Conservation (phyloP, 2,888 invertebrate genomes). For the Pseudoips prasinana region DNA sequence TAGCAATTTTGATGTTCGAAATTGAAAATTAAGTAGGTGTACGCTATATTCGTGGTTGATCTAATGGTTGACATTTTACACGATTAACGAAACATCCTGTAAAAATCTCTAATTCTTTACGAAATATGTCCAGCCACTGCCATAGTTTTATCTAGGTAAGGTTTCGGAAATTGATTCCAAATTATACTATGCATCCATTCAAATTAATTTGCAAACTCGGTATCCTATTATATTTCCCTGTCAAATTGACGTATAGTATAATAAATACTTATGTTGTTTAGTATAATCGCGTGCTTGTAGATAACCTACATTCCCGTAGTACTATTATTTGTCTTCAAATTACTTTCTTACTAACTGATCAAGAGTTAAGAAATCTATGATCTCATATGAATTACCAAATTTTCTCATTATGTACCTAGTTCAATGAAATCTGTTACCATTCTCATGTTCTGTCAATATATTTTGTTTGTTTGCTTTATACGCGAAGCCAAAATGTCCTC, state of each 20-base stretch:
- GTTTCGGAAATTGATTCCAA: slow-evolving; percentile 1
- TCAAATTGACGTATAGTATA: too few relatives aligned
- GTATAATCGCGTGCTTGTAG: slow-evolving; percentile 27
- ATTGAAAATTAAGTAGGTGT: too few relatives aligned
- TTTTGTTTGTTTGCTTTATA: slow-evolving; percentile 24
- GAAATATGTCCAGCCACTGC: slow-evolving; percentile 57
- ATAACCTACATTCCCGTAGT: slow-evolving; percentile 29
- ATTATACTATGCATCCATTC: too few relatives aligned
- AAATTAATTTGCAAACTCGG: too few relatives aligned
- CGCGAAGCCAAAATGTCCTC: slow-evolving; percentile 21
- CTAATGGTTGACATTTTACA: too few relatives aligned
- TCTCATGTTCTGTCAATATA: slow-evolving; percentile 23
- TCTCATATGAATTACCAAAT: slow-evolving; percentile 71
- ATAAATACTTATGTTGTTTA: slow-evolving; percentile 8
- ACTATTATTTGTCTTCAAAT: slow-evolving; percentile 17
- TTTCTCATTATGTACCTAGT: slow-evolving; percentile 44
- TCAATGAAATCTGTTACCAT: slow-evolving; percentile 55
- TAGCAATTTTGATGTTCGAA: too few relatives aligned
- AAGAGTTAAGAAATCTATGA: slow-evolving; percentile 48
- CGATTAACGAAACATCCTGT: too few relatives aligned
- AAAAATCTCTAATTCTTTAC: slow-evolving; percentile 14
- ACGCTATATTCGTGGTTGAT: too few relatives aligned
- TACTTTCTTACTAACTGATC: slow-evolving; percentile 22
- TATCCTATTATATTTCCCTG: too few relatives aligned
- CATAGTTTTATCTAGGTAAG: slow-evolving; percentile 59